Evolutionary conservation across 2,113 vertebrate species (phyloP), one percentile per base, ranked within the genome.

Genomic region (Antennarius striatus): DNA sequence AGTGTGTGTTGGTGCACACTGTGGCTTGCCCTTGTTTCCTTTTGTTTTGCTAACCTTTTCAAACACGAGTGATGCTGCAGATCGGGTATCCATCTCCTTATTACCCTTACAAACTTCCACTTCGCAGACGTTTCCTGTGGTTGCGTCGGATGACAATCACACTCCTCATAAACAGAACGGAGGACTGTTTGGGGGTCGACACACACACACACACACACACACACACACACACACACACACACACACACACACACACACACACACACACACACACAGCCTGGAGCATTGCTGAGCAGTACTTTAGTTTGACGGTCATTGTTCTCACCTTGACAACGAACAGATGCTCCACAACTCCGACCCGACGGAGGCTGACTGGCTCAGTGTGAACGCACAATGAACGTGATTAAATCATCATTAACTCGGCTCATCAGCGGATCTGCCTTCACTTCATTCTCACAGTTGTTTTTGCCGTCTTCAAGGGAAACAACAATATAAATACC

Each of bases 41-140:
- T 77, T 73, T 82, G 85, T 81, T 83, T 79, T 85, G 83, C 83
- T 75, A 79, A 81, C 77, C 80, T 80, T 75, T 80, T 73, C 73
- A 75, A 79, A 85, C 75, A 70, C 7, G 83, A 87, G 78, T 75
- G 76, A 79, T 68, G 63, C 62, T 48, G 73, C 68, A 67, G 77
- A 87, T 87, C 72, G 16, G 57, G 65, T 79, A 67, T 77, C 77
- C 69, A 39, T 79, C 71, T 80, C 61, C 62, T 69, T 62, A 73
- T 56, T 63, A 63, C 30, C 55, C 45, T 61, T 77, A 82, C 79
- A 75, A 75, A 22, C 22, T 22, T 22, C 73, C 64, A 79, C 59
- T 64, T 62, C 48, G 60, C 55, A 54, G 56, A 58, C 3, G 47
- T 63, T 80, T 88, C 77, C 78, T 82, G 68, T 42, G 36, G 68